Percentiles rank a stretch among this genome's conserved stretches.
Conservation (phyloP, 2,888 invertebrate species). For the Phanerotoma sp. region DNA sequence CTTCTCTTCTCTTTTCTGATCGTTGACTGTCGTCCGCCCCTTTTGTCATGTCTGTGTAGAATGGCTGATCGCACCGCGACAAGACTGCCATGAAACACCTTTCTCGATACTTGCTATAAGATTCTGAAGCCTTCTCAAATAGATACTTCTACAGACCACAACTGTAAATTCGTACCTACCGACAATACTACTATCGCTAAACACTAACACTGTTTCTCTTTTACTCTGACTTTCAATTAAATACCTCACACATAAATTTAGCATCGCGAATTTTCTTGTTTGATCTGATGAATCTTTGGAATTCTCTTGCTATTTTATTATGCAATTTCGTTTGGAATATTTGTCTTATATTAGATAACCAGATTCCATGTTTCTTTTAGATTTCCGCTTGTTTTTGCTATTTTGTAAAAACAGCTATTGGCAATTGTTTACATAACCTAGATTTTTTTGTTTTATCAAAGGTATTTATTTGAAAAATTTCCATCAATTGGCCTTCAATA, state of each 20-base stretch:
- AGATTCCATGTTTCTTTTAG: too few species aligned
- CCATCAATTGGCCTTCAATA: too few species aligned
- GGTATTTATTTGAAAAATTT: too few species aligned
- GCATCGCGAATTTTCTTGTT: not conserved
- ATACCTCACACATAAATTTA: slow-evolving; percentile 12
- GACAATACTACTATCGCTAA: too few species aligned
- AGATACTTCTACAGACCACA: not conserved
- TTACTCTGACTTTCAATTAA: not conserved
- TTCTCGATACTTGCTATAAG: not conserved
- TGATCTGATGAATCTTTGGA: not conserved
- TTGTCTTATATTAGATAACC: not conserved
- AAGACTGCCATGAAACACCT: slow-evolving; percentile 7
- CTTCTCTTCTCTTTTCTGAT: too few species aligned
- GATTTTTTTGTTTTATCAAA: too few species aligned
- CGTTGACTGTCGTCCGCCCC: not conserved
- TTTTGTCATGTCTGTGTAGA: slow-evolving; percentile 5
- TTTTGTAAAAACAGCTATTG: too few species aligned
- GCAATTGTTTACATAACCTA: too few species aligned
- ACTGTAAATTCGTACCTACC: slow-evolving; percentile 18
- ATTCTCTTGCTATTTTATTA: not conserved
- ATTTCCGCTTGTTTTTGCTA: too few species aligned
- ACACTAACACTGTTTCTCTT: too few species aligned
- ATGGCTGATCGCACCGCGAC: slow-evolving; percentile 4
- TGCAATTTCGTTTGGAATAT: not conserved
- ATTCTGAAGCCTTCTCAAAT: not conserved